These are phyloP conservation scores for Drosophila oshimai DNA, from an alignment of 1,140 invertebrate species.

Conservation along the genomic window DNA sequence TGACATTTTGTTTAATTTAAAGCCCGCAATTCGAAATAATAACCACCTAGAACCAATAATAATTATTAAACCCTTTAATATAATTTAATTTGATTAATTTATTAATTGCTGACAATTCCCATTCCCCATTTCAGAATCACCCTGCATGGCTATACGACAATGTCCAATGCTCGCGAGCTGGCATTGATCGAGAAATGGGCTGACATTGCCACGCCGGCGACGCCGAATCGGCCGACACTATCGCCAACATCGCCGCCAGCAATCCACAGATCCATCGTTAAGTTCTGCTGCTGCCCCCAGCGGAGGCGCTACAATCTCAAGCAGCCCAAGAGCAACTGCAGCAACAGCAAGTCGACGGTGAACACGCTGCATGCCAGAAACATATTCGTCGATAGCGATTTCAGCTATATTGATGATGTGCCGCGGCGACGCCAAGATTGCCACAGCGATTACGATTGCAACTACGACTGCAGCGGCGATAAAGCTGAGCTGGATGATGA, in stretches of 20 bases:
- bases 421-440: slow-evolving; percentile 60
- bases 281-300: slow-evolving; percentile 78
- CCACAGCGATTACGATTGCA: slow-evolving; percentile 60
- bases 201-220: slow-evolving; percentile 78
- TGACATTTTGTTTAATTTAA: too few species aligned
- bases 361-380: slow-evolving; percentile 77
- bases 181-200: slow-evolving; percentile 81
- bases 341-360: slow-evolving; percentile 21
- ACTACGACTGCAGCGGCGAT: slow-evolving; percentile 33
- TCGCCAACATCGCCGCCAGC: slow-evolving; percentile 73
- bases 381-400: slow-evolving; percentile 78
- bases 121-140: slow-evolving; percentile 52
- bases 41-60: too few species aligned
- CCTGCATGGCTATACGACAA: slow-evolving; percentile 79
- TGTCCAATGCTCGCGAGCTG: slow-evolving; percentile 81
- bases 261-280: slow-evolving; percentile 59
- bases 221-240: slow-evolving; percentile 61
- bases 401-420: slow-evolving; percentile 80
- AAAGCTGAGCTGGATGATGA: slow-evolving; percentile 34
- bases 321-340: slow-evolving; percentile 50
- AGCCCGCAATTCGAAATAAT: too few species aligned
- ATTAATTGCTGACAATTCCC: not conserved
- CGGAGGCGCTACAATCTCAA: slow-evolving; percentile 74
- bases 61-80: not conserved
- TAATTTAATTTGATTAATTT: not conserved